Percentiles rank a stretch among this genome's conserved stretches.
phyloP scores from a whole-genome alignment of 2,113 vertebrate genomes.

The Saccopteryx bilineata region DNA sequence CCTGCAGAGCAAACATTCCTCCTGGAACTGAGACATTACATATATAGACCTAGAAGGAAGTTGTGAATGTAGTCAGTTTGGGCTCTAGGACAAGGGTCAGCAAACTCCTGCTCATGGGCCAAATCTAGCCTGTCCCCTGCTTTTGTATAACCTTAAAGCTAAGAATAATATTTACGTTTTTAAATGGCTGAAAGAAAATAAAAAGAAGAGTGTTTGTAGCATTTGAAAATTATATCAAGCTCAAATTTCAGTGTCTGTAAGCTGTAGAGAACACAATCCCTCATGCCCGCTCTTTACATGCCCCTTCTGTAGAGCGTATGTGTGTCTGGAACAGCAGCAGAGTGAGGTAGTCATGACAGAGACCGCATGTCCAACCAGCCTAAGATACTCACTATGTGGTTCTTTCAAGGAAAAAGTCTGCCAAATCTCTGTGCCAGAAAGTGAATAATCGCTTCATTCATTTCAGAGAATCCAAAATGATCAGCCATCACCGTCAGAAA shows the following conservation, averaged over 20 bases:
- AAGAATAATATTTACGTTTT: conserved; percentile 46
- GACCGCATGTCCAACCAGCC: neutral
- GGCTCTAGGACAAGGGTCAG: neutral
- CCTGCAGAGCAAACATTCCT: neutral
- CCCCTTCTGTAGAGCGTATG: neutral
- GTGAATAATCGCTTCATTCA: neutral
- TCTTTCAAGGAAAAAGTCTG: neutral
- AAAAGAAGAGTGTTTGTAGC: neutral
- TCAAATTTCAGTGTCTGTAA: conserved; percentile 27
- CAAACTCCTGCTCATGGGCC: neutral
- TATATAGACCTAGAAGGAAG: neutral
- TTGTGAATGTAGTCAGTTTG: neutral
- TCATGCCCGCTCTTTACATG: neutral
- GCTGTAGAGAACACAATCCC: neutral
- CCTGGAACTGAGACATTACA: neutral
- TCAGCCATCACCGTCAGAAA: neutral
- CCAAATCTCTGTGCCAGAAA: neutral
- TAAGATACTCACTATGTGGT: conserved; percentile 20
- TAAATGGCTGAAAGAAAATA: conserved; percentile 2
- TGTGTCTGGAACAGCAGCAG: neutral
- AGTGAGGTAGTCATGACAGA: neutral
- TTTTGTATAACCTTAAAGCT: neutral
- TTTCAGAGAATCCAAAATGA: conserved; percentile 42
- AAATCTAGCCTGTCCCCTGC: neutral
- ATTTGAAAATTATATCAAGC: neutral